A percentile compares a stretch with the other conserved stretches of the same genome.
phyloP scores from a whole-genome alignment of 2,888 invertebrate genomes.

The Cerastis rubricosa region DNA sequence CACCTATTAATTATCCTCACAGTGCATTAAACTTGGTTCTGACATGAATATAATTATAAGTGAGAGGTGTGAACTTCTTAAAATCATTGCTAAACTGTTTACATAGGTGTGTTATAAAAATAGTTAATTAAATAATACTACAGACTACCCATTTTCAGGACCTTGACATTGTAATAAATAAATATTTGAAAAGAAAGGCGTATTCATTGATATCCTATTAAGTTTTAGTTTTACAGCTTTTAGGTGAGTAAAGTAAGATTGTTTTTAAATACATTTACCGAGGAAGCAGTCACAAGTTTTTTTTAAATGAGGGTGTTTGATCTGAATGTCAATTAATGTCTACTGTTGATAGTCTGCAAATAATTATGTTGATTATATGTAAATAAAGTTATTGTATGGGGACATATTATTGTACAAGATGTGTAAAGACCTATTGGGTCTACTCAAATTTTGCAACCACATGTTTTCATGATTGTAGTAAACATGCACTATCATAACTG shows the following conservation, averaged over 20 bases:
- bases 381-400: slow-evolving; percentile 71
- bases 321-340: slow-evolving; percentile 69
- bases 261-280: slow-evolving; percentile 53
- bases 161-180: slow-evolving; percentile 70
- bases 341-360: slow-evolving; percentile 53
- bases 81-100: slow-evolving; percentile 36
- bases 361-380: slow-evolving; percentile 74
- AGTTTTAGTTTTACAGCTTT: slow-evolving; percentile 62
- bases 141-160: slow-evolving; percentile 55
- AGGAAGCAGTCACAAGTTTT: slow-evolving; percentile 37
- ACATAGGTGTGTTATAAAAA: slow-evolving; percentile 35
- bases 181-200: slow-evolving; percentile 75
- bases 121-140: slow-evolving; percentile 22
- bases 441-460: background rate
- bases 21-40: slow-evolving; percentile 20
- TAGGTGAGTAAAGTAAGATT: slow-evolving; percentile 68
- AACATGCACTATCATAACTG: slow-evolving; percentile 18
- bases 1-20: slow-evolving; percentile 12
- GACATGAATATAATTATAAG: slow-evolving; percentile 21
- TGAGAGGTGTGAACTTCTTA: slow-evolving; percentile 22
- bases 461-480: background rate
- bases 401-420: slow-evolving; percentile 27
- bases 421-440: background rate
- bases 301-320: slow-evolving; percentile 73
- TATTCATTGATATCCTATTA: slow-evolving; percentile 77